phyloP scores from a whole-genome alignment of 2,888 invertebrate genomes.

The Machimus atricapillus region DNA sequence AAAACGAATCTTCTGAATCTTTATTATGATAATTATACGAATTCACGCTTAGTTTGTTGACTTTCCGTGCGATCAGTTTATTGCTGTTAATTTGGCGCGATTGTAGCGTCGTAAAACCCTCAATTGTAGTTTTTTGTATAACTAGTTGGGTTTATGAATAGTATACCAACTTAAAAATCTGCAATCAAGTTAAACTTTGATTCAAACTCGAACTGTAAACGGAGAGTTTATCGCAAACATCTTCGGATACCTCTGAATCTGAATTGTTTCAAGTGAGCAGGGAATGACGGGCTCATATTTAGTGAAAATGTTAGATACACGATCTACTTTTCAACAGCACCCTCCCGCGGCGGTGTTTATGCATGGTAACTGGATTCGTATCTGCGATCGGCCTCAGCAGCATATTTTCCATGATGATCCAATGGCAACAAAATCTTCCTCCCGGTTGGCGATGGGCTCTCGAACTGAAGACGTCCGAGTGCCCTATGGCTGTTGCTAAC shows the following conservation, averaged over 20 bases:
- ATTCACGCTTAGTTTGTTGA: not conserved
- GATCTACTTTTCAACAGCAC: conserved; percentile 27
- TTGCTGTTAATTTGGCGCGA: conserved; percentile 15
- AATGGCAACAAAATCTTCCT: conserved; percentile 1
- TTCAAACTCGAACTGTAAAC: not conserved
- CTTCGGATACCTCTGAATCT: not conserved
- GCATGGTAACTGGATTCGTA: conserved; percentile 18
- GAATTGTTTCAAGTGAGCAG: not conserved
- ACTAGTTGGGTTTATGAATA: not conserved
- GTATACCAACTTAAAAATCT: not conserved
- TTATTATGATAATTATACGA: conserved; percentile 11
- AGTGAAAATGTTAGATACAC: conserved; percentile 26
- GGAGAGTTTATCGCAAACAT: not conserved
- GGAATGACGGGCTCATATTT: not conserved
- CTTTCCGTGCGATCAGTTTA: not conserved
- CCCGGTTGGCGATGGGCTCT: not conserved
- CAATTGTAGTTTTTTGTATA: not conserved
- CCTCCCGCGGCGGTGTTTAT: conserved; percentile 26
- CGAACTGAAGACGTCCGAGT: conserved; percentile 5
- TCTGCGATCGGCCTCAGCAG: not conserved
- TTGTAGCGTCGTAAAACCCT: not conserved
- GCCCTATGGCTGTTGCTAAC: conserved; percentile 40
- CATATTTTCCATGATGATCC: not conserved
- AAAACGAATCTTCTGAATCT: not conserved
- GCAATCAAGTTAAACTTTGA: not conserved